These are phyloP conservation scores for Gonioctena quinquepunctata DNA, from an alignment of 1,140 invertebrate genomes.

Conservation along the genomic window DNA sequence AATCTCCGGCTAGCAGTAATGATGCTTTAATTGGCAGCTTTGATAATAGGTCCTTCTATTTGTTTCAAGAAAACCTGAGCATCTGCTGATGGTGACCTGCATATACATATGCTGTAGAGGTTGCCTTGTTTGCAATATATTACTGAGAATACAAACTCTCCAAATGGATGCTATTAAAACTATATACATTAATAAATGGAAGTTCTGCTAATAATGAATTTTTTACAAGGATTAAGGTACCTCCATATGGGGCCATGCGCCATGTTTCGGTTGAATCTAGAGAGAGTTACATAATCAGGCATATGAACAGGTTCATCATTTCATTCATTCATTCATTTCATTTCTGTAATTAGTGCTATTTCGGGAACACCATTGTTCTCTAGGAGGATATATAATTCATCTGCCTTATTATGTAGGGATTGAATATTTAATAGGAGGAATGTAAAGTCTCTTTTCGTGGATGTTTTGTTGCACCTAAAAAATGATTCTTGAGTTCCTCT, in stretches of 20 bases:
- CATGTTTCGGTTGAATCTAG: not conserved
- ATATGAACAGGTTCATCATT: not conserved
- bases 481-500: too few species aligned
- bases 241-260: not conserved
- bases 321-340: not conserved
- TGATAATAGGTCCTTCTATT: not conserved
- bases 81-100: not conserved
- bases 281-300: not conserved
- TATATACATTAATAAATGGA: not conserved
- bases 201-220: not conserved
- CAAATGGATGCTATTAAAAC: not conserved
- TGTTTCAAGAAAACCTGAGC: not conserved
- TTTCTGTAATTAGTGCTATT: not conserved
- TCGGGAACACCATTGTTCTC: not conserved
- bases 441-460: not conserved
- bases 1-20: not conserved
- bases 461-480: not conserved
- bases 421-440: not conserved
- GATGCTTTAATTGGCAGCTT: not conserved
- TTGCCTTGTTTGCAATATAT: not conserved
- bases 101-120: not conserved
- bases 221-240: not conserved
- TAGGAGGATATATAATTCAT: not conserved
- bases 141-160: not conserved
- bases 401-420: not conserved